Conservation (phyloP, 2,113 vertebrate species). For the Empidonax traillii region DNA sequence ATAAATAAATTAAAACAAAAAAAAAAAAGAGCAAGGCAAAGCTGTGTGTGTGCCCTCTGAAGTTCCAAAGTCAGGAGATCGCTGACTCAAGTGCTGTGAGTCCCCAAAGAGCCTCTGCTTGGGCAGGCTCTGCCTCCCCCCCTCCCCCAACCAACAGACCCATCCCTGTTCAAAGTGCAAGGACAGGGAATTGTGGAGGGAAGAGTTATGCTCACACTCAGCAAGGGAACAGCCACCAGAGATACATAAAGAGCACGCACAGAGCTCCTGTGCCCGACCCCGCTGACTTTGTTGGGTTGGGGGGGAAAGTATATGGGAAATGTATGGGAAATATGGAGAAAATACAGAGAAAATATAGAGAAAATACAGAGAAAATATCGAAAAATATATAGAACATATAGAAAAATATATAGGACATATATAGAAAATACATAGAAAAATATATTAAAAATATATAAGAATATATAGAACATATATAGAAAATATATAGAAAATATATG, state of each 20-base stretch:
- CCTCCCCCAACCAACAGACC: background rate
- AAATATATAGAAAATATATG: no score
- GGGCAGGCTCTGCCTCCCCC: background rate
- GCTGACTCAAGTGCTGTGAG: background rate
- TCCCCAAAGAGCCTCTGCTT: background rate
- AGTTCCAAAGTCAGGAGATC: conserved; percentile 15
- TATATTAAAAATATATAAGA: no score
- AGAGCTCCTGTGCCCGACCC: accelerated
- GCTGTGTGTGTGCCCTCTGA: background rate
- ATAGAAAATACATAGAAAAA: no score
- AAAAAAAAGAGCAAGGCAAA: background rate
- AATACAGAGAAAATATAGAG: no score
- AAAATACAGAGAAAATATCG: no score
- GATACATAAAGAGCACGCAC: background rate
- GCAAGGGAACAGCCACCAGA: background rate
- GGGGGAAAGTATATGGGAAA: background rate
- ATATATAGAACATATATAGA: no score
- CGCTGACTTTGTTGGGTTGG: accelerated
- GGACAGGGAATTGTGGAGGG: background rate
- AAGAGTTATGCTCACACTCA: background rate
- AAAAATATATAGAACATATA: no score
- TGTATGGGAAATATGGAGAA: no score
- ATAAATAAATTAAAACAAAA: no score
- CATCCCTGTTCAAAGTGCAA: background rate
- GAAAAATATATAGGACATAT: no score